Base-by-base conservation (phyloP, 2,888 invertebrate species). In the Hypselothyrea guttata region DNA sequence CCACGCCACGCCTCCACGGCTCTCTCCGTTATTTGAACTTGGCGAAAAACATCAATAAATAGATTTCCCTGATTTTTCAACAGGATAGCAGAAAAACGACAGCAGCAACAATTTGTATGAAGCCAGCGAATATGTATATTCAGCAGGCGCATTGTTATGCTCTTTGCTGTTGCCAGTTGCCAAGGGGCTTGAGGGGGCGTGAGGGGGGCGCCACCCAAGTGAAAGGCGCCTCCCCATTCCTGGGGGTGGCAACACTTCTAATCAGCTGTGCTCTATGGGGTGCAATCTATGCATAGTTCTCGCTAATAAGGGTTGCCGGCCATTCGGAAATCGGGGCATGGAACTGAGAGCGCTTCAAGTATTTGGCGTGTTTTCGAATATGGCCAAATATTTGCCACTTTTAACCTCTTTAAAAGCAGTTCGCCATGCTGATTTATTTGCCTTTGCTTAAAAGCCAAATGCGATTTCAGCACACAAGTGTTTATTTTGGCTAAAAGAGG, bases 11-110 rank as follows among this genome's bases (percentile, higher is more conserved):
- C n/a, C n/a, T n/a, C n/a, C n/a, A n/a, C n/a, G n/a, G 7, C 47
- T 42, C 38, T 35, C n/a, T 27, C 49, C 16, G 16, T 22, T 40
- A 40, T 41, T 60, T 35, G 41, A 13, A 46, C 37, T 48, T 67
- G 61, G 79, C 75, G 72, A 83, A 85, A 88, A 87, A 87, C 82
- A 84, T 87, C 86, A 84, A 86, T 86, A 86, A 88, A 88, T 88
- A 88, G 88, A 87, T 88, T 88, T 88, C 84, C 88, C 86, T 86
- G 87, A 83, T 86, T 88, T 88, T 87, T 78, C 78, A 88, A 86
- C 88, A 88, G 88, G 88, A 86, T 78, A 72, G 65, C 87, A 87
- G 84, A 46, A 78, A 88, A 63, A 18, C 2, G 37, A 54, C 30
- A 37, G 34, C 34, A 16, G 37, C 52, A 42, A 41, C 48, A 34